A percentile compares a stretch with the other conserved stretches of the same genome.
Evolutionary conservation across 2,113 vertebrate species (phyloP).

Genomic region (Dipodomys ordii): DNA sequence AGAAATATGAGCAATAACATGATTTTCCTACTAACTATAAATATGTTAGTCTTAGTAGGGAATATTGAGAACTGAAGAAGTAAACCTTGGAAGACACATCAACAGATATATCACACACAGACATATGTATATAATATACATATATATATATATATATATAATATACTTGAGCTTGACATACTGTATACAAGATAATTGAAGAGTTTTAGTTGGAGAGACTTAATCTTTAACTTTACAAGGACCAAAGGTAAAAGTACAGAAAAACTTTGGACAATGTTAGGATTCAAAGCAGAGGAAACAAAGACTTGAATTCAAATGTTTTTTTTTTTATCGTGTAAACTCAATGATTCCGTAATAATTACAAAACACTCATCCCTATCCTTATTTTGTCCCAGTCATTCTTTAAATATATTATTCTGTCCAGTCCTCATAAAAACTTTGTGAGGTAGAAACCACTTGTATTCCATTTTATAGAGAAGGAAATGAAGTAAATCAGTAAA

Average conservation of each 20-base stretch:
- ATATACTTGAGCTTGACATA: neutral
- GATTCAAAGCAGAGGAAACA: neutral
- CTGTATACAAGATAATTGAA: neutral
- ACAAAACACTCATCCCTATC: neutral
- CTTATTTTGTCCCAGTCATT: neutral
- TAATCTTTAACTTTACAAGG: neutral
- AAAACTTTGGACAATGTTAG: neutral
- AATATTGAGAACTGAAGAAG: neutral
- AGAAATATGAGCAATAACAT: neutral
- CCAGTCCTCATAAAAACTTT: neutral
- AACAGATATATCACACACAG: no score
- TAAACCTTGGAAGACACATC: neutral
- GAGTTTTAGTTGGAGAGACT: neutral
- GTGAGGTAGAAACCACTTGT: neutral
- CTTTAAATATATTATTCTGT: neutral
- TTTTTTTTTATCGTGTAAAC: neutral
- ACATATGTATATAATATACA: no score
- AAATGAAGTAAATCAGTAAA: neutral
- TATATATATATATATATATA: no score
- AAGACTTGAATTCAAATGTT: neutral
- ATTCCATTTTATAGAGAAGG: constrained; percentile 35
- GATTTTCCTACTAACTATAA: neutral
- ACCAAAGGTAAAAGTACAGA: neutral
- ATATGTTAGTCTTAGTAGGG: neutral
- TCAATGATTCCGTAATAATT: neutral